Percentiles rank a stretch among this genome's conserved stretches.
phyloP scores from a whole-genome alignment of 2,888 invertebrate species.

The Pelosia muscerda region DNA sequence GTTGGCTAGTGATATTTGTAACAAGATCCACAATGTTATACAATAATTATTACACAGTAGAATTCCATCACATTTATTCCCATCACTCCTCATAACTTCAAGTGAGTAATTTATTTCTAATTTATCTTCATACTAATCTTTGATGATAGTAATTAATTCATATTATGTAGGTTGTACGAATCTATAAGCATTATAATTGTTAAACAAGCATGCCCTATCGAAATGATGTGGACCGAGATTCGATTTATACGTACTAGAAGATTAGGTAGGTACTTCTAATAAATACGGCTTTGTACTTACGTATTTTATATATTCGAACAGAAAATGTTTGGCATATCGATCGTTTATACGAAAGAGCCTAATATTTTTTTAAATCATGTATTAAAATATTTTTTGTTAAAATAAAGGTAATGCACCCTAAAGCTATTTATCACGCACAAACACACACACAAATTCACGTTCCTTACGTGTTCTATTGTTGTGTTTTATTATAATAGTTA shows the following conservation, averaged over 20 bases:
- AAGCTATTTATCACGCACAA: too few relatives aligned
- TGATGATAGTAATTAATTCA: conserved; percentile 41
- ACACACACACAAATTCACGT: too few relatives aligned
- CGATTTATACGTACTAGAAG: conserved; percentile 28
- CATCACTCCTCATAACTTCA: conserved; percentile 6
- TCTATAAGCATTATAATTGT: conserved; percentile 41
- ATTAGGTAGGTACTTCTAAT: background rate
- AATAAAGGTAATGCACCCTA: too few relatives aligned
- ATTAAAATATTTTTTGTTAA: too few relatives aligned
- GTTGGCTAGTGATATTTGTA: too few relatives aligned
- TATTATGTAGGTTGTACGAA: conserved; percentile 27
- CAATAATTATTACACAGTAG: too few relatives aligned
- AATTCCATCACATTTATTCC: conserved; percentile 15
- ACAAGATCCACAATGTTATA: too few relatives aligned
- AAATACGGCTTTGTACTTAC: conserved; percentile 2
- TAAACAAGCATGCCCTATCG: conserved; percentile 39
- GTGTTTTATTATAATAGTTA: too few relatives aligned
- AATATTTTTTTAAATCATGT: too few relatives aligned
- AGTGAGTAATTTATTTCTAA: conserved; percentile 23
- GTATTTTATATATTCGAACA: background rate
- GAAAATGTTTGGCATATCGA: too few relatives aligned
- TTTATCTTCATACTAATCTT: conserved; percentile 39
- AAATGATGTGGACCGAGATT: conserved; percentile 35
- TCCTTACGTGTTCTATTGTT: too few relatives aligned
- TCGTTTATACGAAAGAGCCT: too few relatives aligned